A percentile compares a stretch with the other conserved stretches of the same genome.
Evolutionary conservation across 2,888 invertebrate genomes (phyloP).

Genomic region (Dromius quadrimaculatus): DNA sequence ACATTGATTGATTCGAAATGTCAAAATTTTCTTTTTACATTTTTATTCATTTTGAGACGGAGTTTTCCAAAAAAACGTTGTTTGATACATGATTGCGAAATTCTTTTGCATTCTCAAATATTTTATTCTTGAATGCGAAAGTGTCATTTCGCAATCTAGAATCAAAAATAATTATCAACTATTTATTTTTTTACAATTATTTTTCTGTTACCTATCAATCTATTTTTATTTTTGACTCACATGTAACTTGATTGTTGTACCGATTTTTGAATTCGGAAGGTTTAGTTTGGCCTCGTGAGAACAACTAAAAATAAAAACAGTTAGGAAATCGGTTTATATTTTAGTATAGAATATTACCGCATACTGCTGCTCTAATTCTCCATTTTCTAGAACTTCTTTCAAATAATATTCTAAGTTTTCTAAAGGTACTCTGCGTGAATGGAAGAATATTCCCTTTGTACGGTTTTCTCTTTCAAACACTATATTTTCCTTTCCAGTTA

Average conservation of each 20-base stretch:
- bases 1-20: too few species aligned
- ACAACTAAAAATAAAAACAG: constrained; percentile 61
- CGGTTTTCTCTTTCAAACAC: constrained; percentile 24
- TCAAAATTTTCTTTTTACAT: too few species aligned
- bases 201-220: constrained; percentile 9
- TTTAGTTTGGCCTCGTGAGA: constrained; percentile 64
- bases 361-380: constrained; percentile 62
- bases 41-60: too few species aligned
- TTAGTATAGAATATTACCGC: constrained; percentile 57
- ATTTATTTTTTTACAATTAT: too few species aligned
- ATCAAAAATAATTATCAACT: too few species aligned
- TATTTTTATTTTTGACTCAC: constrained; percentile 61
- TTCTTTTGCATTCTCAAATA: too few species aligned
- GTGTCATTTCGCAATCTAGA: too few species aligned
- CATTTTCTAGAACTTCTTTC: constrained; percentile 61
- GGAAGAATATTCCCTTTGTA: constrained; percentile 34
- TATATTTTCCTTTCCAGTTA: too few species aligned
- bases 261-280: constrained; percentile 66
- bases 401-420: constrained; percentile 65
- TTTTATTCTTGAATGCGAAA: too few species aligned
- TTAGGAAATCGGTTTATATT: neutral
- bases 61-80: too few species aligned
- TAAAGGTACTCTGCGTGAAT: constrained; percentile 53
- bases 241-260: constrained; percentile 67
- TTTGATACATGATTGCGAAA: too few species aligned